Evolutionary conservation across 2,888 invertebrate species (phyloP), one percentile per base, ranked within the genome.

Genomic region (Muscina levida): DNA sequence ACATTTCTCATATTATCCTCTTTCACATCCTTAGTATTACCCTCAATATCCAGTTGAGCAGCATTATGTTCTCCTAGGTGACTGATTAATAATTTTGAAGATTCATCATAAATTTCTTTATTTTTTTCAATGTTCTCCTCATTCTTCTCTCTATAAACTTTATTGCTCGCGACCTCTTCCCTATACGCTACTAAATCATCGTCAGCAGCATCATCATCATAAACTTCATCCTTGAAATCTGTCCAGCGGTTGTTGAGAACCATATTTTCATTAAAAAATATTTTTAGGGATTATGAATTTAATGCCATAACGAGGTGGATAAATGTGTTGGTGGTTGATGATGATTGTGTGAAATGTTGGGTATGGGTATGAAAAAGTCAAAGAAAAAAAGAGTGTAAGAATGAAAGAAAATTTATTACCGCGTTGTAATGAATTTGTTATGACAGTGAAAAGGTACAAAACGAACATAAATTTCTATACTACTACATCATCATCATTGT

Each of bases 21-120:
- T n/a, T n/a, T n/a, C n/a, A n/a, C n/a, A 2, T 48, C 48, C 6
- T 48, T 48, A 15, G n/a, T 31, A 8, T 31, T 31, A 31, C 8
- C 31, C 31, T 31, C 8, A 31, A 31, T 3, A 3, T 31, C 31
- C 3, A 8, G 3, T 22, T 10, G 4, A 24, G 22, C 22, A 22
- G 10, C 24, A 13, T 53, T 53, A 15, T 17, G 59, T 11, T 39
- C 17, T 8, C 19, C 17, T 19, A 13, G 19, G 22, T 42, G 42
- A 39, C 62, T 62, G 42, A 19, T 62, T 3, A 5, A 5, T 39
- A 62, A 62, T 62, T 62, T 62, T 19, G 62, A 37, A 22, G 62
- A 39, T 42, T 42, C 62, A 42, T 15, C 62, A 42, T 62, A 42
- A 62, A 62, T 62, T 62, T 15, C 6, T 22, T 22, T 13, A 19